A percentile compares a stretch with the other conserved stretches of the same genome.
These are phyloP conservation scores for Geophilus truncorum DNA, from an alignment of 2,888 invertebrate species.

Conservation along the genomic window DNA sequence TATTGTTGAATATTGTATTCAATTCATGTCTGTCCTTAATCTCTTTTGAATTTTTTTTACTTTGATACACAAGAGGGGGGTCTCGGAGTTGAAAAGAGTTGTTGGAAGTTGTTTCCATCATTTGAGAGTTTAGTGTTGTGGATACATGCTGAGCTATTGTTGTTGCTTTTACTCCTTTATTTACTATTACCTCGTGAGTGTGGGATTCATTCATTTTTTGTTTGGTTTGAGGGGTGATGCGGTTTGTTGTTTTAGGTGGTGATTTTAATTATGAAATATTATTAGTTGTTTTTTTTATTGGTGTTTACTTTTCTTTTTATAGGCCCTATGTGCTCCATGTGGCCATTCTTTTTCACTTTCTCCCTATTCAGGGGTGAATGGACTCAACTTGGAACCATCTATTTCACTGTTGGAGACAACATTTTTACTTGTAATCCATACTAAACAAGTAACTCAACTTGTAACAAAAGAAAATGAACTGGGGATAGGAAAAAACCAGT, in stretches of 20 bases:
- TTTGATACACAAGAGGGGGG: neutral
- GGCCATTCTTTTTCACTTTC: neutral
- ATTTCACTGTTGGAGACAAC: neutral
- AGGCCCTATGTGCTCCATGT: no score
- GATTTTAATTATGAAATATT: no score
- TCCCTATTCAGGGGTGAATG: neutral
- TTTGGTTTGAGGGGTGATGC: neutral
- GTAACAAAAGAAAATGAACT: neutral
- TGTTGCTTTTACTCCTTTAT: neutral
- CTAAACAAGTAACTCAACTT: neutral
- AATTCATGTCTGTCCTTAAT: neutral
- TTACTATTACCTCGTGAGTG: neutral
- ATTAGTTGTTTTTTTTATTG: neutral
- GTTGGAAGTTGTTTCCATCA: neutral
- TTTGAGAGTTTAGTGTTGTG: neutral
- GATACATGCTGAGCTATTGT: neutral
- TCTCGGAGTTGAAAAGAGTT: neutral
- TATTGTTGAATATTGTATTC: neutral
- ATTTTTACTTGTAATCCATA: neutral
- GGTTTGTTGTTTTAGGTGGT: neutral
- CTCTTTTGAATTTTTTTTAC: neutral
- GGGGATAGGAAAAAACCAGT: no score
- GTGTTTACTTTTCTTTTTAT: neutral
- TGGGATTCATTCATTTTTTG: neutral
- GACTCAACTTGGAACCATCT: neutral